Evolutionary conservation across 2,888 invertebrate species (phyloP), one percentile per base, ranked within the genome.

Genomic region (Microdon myrmicae): DNA sequence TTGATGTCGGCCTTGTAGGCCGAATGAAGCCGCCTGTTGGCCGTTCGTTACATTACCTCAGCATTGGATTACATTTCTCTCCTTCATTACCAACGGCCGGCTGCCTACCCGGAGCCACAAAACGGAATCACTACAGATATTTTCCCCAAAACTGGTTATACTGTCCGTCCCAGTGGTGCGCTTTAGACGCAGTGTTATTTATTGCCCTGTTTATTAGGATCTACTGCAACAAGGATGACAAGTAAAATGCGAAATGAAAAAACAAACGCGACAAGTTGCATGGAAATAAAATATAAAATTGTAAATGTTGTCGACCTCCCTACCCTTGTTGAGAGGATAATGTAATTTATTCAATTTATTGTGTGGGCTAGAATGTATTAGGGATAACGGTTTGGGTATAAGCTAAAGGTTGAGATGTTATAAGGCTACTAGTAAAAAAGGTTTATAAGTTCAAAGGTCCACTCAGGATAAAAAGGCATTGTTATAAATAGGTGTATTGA

Each of bases 311-410:
- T 58, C 51, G 31, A 47, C 26, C 28, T 53, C 32, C 47, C 41
- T 58, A 47, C 47, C 10, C 51, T 51, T 53, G 58, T 64, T 64
- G 64, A 64, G 51, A 58, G 58, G 51, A 53, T 64, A 58, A 58
- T 64, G 64, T 64, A 58, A 64, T 64, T 64, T 58, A 64, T 64
- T 58, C 53, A 32, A 51, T 58, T 64, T 37, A n/a, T n/a, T n/a
- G n/a, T n/a, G n/a, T n/a, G n/a, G n/a, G n/a, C n/a, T n/a, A n/a
- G n/a, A n/a, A n/a, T n/a, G n/a, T n/a, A n/a, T n/a, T n/a, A n/a
- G n/a, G n/a, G n/a, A n/a, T n/a, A n/a, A n/a, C n/a, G n/a, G n/a
- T n/a, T n/a, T n/a, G n/a, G n/a, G n/a, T n/a, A n/a, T n/a, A n/a
- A n/a, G n/a, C n/a, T n/a, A n/a, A n/a, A n/a, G n/a, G n/a, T n/a